phyloP scores from a whole-genome alignment of 2,113 vertebrate species.

The Onychostruthus taczanowskii region DNA sequence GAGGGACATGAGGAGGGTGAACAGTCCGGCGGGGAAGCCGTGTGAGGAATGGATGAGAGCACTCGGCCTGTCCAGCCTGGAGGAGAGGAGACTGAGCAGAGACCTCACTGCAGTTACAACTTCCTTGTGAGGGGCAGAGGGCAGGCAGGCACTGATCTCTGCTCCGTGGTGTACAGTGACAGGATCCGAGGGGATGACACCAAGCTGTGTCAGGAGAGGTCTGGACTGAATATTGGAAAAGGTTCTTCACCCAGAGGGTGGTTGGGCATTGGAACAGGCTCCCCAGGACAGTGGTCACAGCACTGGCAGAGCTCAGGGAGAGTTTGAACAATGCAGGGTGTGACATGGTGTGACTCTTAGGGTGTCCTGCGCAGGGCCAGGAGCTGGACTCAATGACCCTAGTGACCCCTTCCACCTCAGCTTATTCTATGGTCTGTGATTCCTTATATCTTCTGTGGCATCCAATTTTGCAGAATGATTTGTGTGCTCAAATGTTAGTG shows the following conservation, averaged over 20 bases:
- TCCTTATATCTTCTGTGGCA: not conserved
- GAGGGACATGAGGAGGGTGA: not conserved
- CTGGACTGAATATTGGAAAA: not conserved
- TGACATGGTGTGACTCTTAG: too few relatives aligned
- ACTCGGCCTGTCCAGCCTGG: not conserved
- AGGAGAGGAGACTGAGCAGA: not conserved
- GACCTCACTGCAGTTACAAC: accelerated
- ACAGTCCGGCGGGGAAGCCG: accelerated
- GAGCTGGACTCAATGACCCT: not conserved
- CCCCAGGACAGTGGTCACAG: accelerated
- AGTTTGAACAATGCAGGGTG: not conserved
- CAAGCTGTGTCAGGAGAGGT: not conserved
- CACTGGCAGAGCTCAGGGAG: not conserved
- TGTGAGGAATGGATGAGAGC: not conserved
- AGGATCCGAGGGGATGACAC: accelerated
- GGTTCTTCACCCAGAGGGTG: not conserved
- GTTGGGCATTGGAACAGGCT: accelerated
- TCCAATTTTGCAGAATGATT: not conserved
- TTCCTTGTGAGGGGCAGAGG: not conserved
- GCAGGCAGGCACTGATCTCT: too few relatives aligned
- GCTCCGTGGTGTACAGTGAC: too few relatives aligned
- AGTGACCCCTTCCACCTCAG: not conserved
- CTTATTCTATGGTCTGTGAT: not conserved
- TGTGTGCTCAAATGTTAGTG: not conserved
- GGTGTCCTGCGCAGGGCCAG: not conserved